phyloP scores from a whole-genome alignment of 2,797 vertebrate genomes.

The Tokudaia tokunoshimensis region DNA sequence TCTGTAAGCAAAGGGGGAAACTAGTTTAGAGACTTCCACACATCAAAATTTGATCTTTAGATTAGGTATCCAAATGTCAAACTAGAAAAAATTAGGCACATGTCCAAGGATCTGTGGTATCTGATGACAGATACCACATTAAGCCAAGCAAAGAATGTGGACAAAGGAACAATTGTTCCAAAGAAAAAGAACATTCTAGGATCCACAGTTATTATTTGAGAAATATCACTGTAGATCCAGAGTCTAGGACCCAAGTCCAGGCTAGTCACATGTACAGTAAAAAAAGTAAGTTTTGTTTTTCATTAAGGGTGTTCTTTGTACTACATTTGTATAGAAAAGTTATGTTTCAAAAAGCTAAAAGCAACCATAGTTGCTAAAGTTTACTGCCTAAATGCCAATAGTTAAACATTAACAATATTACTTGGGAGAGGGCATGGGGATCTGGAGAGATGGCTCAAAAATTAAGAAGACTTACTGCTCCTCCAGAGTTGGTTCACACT shows the following conservation, averaged over 20 bases:
- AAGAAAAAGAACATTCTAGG: neutral
- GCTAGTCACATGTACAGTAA: neutral
- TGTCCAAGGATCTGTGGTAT: neutral
- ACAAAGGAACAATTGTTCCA: neutral
- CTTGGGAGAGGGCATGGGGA: neutral
- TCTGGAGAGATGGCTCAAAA: neutral
- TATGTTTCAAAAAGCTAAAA: slow-evolving; percentile 34
- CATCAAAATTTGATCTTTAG: neutral
- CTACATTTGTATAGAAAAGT: slow-evolving; percentile 22
- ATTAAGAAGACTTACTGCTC: neutral
- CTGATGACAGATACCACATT: neutral
- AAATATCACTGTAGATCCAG: neutral
- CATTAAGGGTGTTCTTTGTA: neutral
- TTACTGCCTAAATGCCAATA: slow-evolving; percentile 34
- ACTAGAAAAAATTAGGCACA: neutral
- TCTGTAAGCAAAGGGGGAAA: neutral
- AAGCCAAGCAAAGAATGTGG: neutral
- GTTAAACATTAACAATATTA: neutral
- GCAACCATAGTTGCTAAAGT: neutral
- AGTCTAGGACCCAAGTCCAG: neutral
- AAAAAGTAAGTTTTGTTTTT: neutral
- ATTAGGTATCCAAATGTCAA: neutral
- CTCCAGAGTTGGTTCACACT: no score
- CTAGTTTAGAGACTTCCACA: neutral
- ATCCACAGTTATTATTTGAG: neutral